Percentiles rank a stretch among this genome's conserved stretches.
Conservation (phyloP, 2,797 vertebrate species). For the Lithobates sylvaticus region DNA sequence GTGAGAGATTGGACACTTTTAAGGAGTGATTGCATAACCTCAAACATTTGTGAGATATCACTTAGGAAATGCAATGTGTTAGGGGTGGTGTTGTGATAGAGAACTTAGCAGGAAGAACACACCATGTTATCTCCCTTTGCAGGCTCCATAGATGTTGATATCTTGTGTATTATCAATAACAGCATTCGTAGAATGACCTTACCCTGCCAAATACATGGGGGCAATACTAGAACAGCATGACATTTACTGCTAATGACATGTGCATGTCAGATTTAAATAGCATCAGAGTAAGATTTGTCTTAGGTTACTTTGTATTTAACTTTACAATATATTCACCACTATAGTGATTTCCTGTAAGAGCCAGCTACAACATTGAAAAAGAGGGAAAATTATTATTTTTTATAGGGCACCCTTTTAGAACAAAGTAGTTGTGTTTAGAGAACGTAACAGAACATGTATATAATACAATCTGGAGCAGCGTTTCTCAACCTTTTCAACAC, state of each 20-base stretch:
- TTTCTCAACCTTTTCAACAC: no score
- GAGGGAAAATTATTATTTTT: no score
- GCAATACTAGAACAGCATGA: background rate
- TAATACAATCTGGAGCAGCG: no score
- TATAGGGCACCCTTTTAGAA: background rate
- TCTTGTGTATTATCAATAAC: slow-evolving; percentile 14
- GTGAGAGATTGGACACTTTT: no score
- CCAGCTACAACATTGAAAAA: no score
- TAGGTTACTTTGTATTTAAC: background rate
- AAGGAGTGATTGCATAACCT: background rate
- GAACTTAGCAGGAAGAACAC: background rate
- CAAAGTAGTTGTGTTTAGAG: background rate
- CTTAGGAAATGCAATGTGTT: background rate
- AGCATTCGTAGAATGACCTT: background rate
- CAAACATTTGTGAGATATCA: background rate
- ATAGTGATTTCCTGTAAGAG: background rate
- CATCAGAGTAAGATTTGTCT: background rate
- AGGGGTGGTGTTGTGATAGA: background rate
- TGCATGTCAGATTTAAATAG: background rate
- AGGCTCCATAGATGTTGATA: background rate
- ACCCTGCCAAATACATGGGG: background rate
- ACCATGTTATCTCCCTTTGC: slow-evolving; percentile 28
- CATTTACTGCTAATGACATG: background rate
- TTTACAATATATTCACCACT: background rate
- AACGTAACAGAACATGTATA: background rate